Evolutionary conservation across 2,888 invertebrate genomes (phyloP), one percentile per base, ranked within the genome.

Genomic region (Lapara coniferarum): DNA sequence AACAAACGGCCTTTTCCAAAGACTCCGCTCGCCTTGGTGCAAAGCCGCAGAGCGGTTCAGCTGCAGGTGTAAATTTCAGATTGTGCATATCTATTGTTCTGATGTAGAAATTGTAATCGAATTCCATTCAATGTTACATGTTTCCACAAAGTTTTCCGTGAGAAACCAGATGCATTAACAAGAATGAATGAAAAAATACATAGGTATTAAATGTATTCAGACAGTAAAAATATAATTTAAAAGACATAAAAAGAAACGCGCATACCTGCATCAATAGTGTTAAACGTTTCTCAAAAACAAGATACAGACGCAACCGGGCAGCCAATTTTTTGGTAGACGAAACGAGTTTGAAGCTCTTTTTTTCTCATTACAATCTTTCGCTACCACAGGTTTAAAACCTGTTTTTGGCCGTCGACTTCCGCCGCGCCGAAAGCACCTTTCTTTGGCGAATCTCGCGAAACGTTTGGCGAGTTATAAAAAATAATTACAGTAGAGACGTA

Each of bases 61-160:
- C 63, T 49, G 63, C 63, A 63, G 63, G 63, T 63, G 63, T 63
- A 19, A 13, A 63, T 63, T 63, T 63, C 63, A 49, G 46, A 63
- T 63, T 63, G 63, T 49, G 1, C 13, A 19, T 49, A 49, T 63
- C 63, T 63, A 63, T 63, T 49, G 59, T 63, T 19, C 46, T 12
- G 16, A 63, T 46, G 59, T 63, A 6, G 59, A 46, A 49, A 63
- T 63, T 46, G 19, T 10, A 16, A 46, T 63, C 16, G 59, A 13
- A 46, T 46, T 63, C 12, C 16, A 12, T 16, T 37, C 16, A 4
- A 12, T 37, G 19, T 63, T 49, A 10, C 46, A 16, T 49, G 19
- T 10, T 12, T 16, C 19, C 10, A n/a, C 16, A 63, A 12, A 13
- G 19, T 19, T 46, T 19, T 19, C 19, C 7, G 3, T 10, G 12